phyloP scores from a whole-genome alignment of 1,140 invertebrate species.

The Drosophila repletoides region DNA sequence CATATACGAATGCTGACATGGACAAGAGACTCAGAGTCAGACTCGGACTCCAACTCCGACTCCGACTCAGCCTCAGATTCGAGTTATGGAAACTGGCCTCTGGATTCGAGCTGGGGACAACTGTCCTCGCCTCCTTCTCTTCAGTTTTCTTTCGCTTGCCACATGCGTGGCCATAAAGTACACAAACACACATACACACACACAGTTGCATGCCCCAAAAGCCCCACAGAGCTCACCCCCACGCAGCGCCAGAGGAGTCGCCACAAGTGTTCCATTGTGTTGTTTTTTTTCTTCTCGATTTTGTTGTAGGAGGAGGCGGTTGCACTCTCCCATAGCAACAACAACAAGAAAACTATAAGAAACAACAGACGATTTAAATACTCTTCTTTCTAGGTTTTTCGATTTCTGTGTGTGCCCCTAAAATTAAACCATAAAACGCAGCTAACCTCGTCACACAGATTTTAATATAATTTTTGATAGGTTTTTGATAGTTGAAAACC shows the following conservation, averaged over 20 bases:
- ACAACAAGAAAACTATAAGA: slow-evolving; percentile 19
- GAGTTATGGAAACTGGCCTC: slow-evolving; percentile 47
- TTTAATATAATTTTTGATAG: too few species aligned
- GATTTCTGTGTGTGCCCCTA: too few species aligned
- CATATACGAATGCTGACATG: slow-evolving; percentile 66
- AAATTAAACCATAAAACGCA: too few species aligned
- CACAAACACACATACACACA: slow-evolving; percentile 40
- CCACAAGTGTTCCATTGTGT: slow-evolving; percentile 74
- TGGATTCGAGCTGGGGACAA: slow-evolving; percentile 8
- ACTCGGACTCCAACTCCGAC: too few species aligned
- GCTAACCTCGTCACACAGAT: too few species aligned
- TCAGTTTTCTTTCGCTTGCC: slow-evolving; percentile 9
- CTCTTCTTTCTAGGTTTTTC: too few species aligned
- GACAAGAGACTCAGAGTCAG: slow-evolving; percentile 44
- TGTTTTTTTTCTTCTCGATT: slow-evolving; percentile 6
- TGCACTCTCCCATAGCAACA: slow-evolving; percentile 26
- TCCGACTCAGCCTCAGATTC: slow-evolving; percentile 36
- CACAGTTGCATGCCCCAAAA: slow-evolving; percentile 23
- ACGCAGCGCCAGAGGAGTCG: slow-evolving; percentile 57
- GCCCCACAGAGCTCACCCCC: slow-evolving; percentile 53
- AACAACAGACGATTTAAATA: too few species aligned
- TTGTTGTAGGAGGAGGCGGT: slow-evolving; percentile 63
- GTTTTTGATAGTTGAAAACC: too few species aligned
- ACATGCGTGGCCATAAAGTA: slow-evolving; percentile 77
- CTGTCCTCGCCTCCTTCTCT: neutral